These are phyloP conservation scores for Parotia lawesii DNA, from an alignment of 2,113 vertebrate genomes.

Conservation along the genomic window DNA sequence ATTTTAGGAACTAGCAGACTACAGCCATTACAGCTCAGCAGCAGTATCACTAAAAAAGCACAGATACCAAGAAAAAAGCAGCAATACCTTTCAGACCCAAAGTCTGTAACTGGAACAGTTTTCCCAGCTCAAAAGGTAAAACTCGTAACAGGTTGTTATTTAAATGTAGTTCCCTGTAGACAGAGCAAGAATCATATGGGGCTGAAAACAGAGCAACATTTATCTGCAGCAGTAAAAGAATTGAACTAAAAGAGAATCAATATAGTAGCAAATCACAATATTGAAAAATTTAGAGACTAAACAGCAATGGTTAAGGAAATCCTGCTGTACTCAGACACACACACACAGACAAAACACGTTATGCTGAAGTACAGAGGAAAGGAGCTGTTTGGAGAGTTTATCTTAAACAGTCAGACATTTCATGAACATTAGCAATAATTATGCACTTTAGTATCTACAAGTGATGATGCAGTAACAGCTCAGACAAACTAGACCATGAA, in stretches of 20 bases:
- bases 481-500: not conserved
- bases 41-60: not conserved
- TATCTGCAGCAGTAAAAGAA: slow-evolving; percentile 19
- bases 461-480: not conserved
- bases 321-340: not conserved
- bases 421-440: not conserved
- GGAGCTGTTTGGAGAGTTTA: not conserved
- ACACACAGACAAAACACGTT: not conserved
- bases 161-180: slow-evolving; percentile 98
- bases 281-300: not conserved
- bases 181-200: slow-evolving; percentile 59
- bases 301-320: not conserved
- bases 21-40: not conserved
- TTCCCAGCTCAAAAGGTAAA: slow-evolving; percentile 99
- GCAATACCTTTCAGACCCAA: slow-evolving; percentile 95
- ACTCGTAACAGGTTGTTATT: slow-evolving; percentile 99
- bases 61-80: slow-evolving; percentile 25
- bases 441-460: not conserved
- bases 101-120: slow-evolving; percentile 99
- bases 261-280: not conserved
- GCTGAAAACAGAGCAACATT: slow-evolving; percentile 30
- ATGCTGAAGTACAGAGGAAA: not conserved
- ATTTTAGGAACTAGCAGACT: not conserved
- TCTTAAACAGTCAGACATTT: not conserved
- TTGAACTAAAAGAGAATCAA: not conserved